Percentiles rank a stretch among this genome's conserved stretches.
Evolutionary conservation across 2,797 vertebrate species (phyloP).

Genomic region (Sebastes flavidus): DNA sequence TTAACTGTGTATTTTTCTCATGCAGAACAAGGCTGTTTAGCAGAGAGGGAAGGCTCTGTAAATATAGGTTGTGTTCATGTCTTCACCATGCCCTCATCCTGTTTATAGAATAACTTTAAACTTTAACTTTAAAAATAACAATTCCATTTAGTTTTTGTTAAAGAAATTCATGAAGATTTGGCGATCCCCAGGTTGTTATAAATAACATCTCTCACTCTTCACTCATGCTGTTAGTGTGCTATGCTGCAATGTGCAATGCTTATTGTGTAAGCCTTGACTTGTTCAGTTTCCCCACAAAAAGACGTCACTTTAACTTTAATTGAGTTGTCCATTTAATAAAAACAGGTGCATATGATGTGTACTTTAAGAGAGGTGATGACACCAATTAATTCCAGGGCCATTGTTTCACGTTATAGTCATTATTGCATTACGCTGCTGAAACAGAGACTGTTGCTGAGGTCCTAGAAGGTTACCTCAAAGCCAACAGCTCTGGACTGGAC

Average conservation of each 20-base stretch:
- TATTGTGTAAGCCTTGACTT: neutral
- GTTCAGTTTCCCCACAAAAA: neutral
- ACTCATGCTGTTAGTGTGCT: neutral
- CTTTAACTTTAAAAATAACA: too few species aligned
- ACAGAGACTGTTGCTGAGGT: neutral
- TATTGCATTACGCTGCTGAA: neutral
- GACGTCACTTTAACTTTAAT: conserved; percentile 3
- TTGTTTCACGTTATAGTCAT: neutral
- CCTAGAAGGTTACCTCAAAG: neutral
- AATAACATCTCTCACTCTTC: neutral
- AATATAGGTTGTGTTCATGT: too few species aligned
- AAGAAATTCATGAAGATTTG: too few species aligned
- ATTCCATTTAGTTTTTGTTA: too few species aligned
- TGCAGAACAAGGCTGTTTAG: too few species aligned
- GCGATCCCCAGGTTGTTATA: too few species aligned
- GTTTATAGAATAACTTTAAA: too few species aligned
- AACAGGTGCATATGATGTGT: conserved; percentile 25
- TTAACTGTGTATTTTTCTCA: too few species aligned
- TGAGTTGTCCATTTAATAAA: conserved; percentile 18
- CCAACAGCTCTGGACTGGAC: neutral
- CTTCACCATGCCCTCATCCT: accelerated
- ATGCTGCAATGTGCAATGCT: neutral
- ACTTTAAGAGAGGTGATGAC: conserved; percentile 16
- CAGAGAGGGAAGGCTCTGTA: too few species aligned
- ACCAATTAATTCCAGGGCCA: conserved; percentile 25